Conservation (phyloP, 2,113 vertebrate genomes). For the Callorhinus ursinus region DNA sequence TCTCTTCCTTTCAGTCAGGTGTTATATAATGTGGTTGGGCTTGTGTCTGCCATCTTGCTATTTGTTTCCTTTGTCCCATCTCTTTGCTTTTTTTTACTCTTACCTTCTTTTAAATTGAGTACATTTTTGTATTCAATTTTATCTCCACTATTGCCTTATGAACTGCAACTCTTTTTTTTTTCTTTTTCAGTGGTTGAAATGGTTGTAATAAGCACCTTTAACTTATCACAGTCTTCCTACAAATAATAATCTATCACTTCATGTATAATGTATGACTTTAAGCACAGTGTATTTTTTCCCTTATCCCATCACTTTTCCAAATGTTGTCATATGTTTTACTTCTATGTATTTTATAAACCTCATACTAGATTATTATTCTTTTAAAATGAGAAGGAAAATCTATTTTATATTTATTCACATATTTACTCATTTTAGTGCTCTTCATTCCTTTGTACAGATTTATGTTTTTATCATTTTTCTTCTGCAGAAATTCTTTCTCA, state of each 20-base stretch:
- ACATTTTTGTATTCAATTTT: background rate
- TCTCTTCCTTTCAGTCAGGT: background rate
- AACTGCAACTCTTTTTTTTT: background rate
- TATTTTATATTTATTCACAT: background rate
- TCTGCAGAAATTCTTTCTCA: background rate
- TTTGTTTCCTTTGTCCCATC: background rate
- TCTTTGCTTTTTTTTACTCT: background rate
- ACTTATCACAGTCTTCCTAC: background rate
- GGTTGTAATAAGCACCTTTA: background rate
- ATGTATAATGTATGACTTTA: background rate
- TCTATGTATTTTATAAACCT: background rate
- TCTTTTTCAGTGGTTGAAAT: background rate
- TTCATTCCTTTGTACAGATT: background rate
- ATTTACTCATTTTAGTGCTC: background rate
- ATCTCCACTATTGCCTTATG: background rate
- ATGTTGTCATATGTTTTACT: slow-evolving; percentile 6
- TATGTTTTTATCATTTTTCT: slow-evolving; percentile 20
- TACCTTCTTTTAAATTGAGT: background rate
- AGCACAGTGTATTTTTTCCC: background rate
- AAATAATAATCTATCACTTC: background rate
- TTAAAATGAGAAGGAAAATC: background rate
- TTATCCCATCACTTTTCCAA: background rate
- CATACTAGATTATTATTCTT: background rate
- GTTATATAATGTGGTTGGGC: background rate
- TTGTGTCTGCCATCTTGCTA: background rate